These are phyloP conservation scores for Gastrophryne carolinensis DNA, from an alignment of 2,797 vertebrate genomes.

Conservation along the genomic window DNA sequence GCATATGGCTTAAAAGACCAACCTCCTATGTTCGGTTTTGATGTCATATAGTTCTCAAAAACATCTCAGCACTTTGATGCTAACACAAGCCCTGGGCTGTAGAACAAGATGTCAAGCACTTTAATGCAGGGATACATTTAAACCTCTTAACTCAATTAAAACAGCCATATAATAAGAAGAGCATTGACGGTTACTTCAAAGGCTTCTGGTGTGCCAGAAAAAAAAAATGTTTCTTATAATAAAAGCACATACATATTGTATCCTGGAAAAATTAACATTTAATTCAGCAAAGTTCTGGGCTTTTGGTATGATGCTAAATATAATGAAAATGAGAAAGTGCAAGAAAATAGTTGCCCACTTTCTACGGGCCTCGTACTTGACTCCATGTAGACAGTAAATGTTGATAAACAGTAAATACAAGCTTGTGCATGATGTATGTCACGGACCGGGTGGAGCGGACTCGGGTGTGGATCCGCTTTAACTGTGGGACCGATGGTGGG, in stretches of 20 bases:
- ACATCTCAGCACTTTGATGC: constrained; percentile 25
- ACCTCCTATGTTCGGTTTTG: not conserved
- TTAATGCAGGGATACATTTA: not conserved
- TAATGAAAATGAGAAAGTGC: not conserved
- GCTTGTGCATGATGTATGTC: too few species aligned
- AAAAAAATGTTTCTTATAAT: not conserved
- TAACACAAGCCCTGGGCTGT: not conserved
- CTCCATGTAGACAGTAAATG: too few species aligned
- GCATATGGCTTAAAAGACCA: not conserved
- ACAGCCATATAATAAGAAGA: not conserved
- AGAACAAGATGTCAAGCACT: constrained; percentile 6
- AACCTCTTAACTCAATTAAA: constrained; percentile 26
- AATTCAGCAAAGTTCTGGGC: not conserved
- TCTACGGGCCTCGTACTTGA: too few species aligned
- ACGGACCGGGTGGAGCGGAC: too few species aligned
- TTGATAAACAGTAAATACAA: too few species aligned
- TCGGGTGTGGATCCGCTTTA: too few species aligned
- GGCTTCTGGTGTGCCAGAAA: not conserved
- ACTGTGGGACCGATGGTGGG: too few species aligned
- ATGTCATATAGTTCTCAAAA: not conserved
- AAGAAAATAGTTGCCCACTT: too few species aligned
- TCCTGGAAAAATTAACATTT: not conserved
- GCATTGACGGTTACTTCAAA: constrained; percentile 14
- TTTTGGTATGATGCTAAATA: not conserved
- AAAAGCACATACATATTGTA: not conserved